These are phyloP conservation scores for Elaphurus davidianus DNA, from an alignment of 2,113 vertebrate genomes.

Conservation along the genomic window DNA sequence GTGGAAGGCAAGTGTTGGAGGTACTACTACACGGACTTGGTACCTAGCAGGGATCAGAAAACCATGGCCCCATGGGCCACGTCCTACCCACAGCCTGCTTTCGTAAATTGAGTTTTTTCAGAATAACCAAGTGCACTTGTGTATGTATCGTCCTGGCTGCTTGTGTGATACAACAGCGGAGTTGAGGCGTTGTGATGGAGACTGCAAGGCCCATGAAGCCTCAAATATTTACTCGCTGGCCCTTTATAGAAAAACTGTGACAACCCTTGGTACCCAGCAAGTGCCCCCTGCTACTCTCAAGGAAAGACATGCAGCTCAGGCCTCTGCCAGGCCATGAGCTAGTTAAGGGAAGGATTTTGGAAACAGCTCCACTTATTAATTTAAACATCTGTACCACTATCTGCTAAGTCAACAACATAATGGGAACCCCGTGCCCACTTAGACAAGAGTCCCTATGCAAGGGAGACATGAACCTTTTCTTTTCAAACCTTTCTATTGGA, in stretches of 20 bases:
- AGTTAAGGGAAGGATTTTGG: neutral
- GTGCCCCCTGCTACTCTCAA: no score
- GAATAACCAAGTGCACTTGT: neutral
- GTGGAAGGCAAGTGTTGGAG: rapidly evolving
- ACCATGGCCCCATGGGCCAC: rapidly evolving
- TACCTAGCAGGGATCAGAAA: neutral
- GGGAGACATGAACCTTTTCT: neutral
- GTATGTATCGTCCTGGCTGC: rapidly evolving
- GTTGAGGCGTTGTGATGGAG: neutral
- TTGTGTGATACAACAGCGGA: neutral
- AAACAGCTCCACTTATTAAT: neutral
- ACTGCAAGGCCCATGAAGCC: rapidly evolving
- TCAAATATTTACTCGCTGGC: neutral
- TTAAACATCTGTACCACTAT: neutral
- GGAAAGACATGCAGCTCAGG: neutral
- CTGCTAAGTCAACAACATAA: neutral
- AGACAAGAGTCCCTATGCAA: neutral
- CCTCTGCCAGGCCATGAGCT: neutral
- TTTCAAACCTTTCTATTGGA: neutral
- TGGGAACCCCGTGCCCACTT: neutral
- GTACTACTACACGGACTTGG: rapidly evolving
- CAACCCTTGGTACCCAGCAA: rapidly evolving
- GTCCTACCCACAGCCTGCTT: rapidly evolving
- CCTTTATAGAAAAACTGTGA: neutral
- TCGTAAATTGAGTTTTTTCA: neutral